Base-by-base conservation (phyloP, 35 echinoderm and acorn worm genomes). In the Chiridota heheva region DNA sequence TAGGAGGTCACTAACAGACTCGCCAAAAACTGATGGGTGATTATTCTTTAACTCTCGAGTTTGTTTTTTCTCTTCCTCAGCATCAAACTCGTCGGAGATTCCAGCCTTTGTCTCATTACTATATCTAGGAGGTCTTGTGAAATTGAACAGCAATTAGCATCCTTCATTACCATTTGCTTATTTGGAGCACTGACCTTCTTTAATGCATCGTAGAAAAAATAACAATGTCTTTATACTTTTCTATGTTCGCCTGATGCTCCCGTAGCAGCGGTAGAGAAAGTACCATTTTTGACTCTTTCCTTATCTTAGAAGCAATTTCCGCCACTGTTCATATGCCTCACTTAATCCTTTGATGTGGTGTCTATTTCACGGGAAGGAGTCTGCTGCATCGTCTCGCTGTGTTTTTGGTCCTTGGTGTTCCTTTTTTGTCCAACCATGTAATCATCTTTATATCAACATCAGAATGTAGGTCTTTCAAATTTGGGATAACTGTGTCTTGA, bases 11-110 rank as follows among this genome's bases (percentile, higher is more conserved):
- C 40, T 47, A 4, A 51, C 42, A 2, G 42, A 73, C 32, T 73
- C 70, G 51, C 70, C 18, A 22, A 73, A 73, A 44, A 73, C 70
- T 4, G 70, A 73, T 18, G 40, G 70, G 42, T 73, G 70, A 24
- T 20, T 15, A 73, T 18, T 3, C 48, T 2, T 77, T n/a, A 77
- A 38, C 8, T 25, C 1, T 1, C 59, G 1, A 29, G 29, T 59
- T 77, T 77, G 45, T 53, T 53, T 22, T 53, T 22, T 53, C 48
- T 53, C 48, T 22, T 53, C 48, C 22, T 53, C 48, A 53, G 48
- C n/a, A 10, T 35, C 4, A 77, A 59, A 40, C 59, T 53, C 38
- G 33, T 35, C 2, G 46, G 3, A 36, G 70, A 47, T 30, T 73
- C 70, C 18, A 73, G 70, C 13, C 70, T 22, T n/a, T 18, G 7